Conservation (phyloP, 2,113 vertebrate species). For the Xenopus tropicalis region UCB_Xtro_10.0 CM004446.2:117599501-117600000, state of each 20-base stretch:
- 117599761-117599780: not conserved
- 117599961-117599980: too few relatives aligned
- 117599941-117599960: too few relatives aligned
- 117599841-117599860: too few relatives aligned
- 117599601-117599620: not conserved
- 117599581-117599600: slow-evolving; percentile 3
- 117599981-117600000: too few relatives aligned
- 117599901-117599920: too few relatives aligned
- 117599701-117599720: not conserved
- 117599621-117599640: not conserved
- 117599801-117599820: too few relatives aligned
- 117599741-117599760: not conserved
- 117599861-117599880: too few relatives aligned
- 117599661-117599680: not conserved
- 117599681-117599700: not conserved
- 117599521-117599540: not conserved
- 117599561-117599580: slow-evolving; percentile 1
- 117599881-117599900: too few relatives aligned
- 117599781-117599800: too few relatives aligned
- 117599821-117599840: too few relatives aligned
- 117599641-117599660: slow-evolving; percentile 8
- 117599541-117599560: not conserved
- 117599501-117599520: not conserved
- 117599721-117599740: not conserved
- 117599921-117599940: too few relatives aligned